phyloP scores from a whole-genome alignment of 2,888 invertebrate species.

The Athrips mouffetella region DNA sequence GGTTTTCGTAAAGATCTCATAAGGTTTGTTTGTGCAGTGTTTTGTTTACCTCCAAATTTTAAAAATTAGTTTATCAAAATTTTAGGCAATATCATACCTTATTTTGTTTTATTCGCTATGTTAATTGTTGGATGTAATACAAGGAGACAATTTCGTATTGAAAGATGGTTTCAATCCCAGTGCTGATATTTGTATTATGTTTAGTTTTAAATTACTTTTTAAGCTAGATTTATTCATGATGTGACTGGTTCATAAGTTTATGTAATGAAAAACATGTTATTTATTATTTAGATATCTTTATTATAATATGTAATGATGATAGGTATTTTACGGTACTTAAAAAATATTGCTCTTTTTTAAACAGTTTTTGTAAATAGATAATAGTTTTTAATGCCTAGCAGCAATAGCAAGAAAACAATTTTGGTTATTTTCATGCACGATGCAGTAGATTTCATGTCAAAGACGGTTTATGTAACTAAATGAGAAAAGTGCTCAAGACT shows the following conservation, averaged over 20 bases:
- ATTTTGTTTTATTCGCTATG: slow-evolving; percentile 38
- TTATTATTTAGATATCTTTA: slow-evolving; percentile 68
- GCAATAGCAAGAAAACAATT: no score
- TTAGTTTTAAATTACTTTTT: slow-evolving; percentile 24
- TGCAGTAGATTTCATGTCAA: no score
- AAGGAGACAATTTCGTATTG: slow-evolving; percentile 37
- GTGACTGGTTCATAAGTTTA: slow-evolving; percentile 58
- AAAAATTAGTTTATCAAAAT: slow-evolving; percentile 55
- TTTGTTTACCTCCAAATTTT: slow-evolving; percentile 77
- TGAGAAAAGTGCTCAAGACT: no score
- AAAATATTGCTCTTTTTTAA: no score
- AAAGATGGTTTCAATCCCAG: slow-evolving; percentile 40
- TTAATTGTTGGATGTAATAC: slow-evolving; percentile 45
- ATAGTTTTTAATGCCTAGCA: no score
- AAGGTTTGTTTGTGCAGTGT: slow-evolving; percentile 78
- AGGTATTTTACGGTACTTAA: neutral
- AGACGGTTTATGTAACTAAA: no score
- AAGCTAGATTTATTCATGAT: slow-evolving; percentile 29
- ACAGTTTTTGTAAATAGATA: no score
- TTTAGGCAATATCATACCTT: slow-evolving; percentile 45
- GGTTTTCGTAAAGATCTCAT: slow-evolving; percentile 79
- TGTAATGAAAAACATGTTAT: slow-evolving; percentile 59
- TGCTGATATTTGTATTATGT: slow-evolving; percentile 38
- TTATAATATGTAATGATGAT: slow-evolving; percentile 8
- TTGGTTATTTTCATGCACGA: no score